Evolutionary conservation across 1,140 invertebrate species (phyloP).

Genomic region (Euglossa dilemma): DNA sequence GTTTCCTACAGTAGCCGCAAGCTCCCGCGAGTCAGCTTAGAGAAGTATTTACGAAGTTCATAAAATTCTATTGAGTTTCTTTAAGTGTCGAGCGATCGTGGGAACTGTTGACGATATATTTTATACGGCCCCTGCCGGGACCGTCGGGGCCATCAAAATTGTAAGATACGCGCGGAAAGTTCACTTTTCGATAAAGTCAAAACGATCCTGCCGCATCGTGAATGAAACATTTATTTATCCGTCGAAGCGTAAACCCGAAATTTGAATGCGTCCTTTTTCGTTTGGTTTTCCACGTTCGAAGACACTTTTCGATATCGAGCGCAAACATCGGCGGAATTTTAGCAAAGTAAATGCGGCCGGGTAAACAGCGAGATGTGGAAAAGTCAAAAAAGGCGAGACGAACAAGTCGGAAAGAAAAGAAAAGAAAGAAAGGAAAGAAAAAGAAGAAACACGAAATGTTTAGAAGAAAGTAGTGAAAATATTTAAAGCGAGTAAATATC

Average conservation of each 20-base stretch:
- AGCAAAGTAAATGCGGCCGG: not conserved
- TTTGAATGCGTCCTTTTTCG: not conserved
- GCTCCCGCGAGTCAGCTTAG: slow-evolving; percentile 15
- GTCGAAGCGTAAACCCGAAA: not conserved
- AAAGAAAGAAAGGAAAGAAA: not conserved
- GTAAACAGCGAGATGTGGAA: not conserved
- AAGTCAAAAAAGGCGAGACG: not conserved
- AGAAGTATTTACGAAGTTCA: slow-evolving; percentile 36
- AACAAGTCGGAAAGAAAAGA: not conserved
- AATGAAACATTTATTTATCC: not conserved
- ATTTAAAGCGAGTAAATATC: too few relatives aligned
- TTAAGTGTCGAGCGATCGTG: slow-evolving; percentile 18
- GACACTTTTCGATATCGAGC: not conserved
- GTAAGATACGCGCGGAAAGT: not conserved
- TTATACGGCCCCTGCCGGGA: not conserved
- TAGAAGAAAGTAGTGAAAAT: not conserved
- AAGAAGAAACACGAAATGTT: not conserved
- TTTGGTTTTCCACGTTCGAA: not conserved
- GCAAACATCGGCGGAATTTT: not conserved
- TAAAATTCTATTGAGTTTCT: slow-evolving; percentile 39
- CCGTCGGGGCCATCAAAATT: not conserved
- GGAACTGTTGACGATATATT: slow-evolving; percentile 15
- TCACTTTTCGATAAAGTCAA: not conserved
- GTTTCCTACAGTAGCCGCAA: not conserved
- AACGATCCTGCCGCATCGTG: not conserved